These are phyloP conservation scores for Nothoprocta perdicaria DNA, from an alignment of 2,113 vertebrate genomes.

Conservation along the genomic window DNA sequence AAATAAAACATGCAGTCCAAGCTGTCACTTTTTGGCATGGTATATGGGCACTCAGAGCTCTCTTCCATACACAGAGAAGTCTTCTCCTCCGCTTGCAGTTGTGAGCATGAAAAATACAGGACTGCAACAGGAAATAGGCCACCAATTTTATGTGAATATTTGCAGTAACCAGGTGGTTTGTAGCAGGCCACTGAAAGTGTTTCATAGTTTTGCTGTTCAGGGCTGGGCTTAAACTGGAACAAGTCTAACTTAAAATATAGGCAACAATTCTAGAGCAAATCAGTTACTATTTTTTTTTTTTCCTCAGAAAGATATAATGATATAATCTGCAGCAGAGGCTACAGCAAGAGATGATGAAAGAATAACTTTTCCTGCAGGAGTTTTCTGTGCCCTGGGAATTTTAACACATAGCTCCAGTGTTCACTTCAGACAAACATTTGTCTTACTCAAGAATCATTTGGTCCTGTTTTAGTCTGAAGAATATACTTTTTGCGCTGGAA, in stretches of 20 bases:
- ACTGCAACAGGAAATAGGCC: background rate
- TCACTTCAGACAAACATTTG: slow-evolving; percentile 40
- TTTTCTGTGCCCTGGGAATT: background rate
- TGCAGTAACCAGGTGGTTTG: background rate
- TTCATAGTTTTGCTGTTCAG: background rate
- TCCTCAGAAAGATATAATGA: background rate
- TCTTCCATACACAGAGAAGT: background rate
- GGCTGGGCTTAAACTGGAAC: background rate
- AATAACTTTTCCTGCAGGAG: background rate
- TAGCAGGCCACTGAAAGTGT: background rate
- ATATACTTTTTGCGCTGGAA: background rate
- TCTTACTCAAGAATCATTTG: slow-evolving; percentile 41
- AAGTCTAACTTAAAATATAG: background rate
- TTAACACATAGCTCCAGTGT: slow-evolving; percentile 26
- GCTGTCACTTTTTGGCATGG: background rate
- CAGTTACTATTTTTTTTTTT: background rate
- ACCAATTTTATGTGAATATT: background rate
- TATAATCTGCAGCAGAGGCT: background rate
- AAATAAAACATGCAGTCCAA: background rate
- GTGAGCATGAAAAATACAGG: rapidly evolving
- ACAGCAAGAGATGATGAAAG: slow-evolving; percentile 23
- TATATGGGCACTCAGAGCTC: background rate
- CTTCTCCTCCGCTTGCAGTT: background rate
- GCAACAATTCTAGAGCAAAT: background rate
- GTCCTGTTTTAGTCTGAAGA: slow-evolving; percentile 28